Percentiles rank a stretch among this genome's conserved stretches.
Evolutionary conservation across 2,113 vertebrate genomes (phyloP).

Genomic region (Sinocyclocheilus anshuiensis): DNA sequence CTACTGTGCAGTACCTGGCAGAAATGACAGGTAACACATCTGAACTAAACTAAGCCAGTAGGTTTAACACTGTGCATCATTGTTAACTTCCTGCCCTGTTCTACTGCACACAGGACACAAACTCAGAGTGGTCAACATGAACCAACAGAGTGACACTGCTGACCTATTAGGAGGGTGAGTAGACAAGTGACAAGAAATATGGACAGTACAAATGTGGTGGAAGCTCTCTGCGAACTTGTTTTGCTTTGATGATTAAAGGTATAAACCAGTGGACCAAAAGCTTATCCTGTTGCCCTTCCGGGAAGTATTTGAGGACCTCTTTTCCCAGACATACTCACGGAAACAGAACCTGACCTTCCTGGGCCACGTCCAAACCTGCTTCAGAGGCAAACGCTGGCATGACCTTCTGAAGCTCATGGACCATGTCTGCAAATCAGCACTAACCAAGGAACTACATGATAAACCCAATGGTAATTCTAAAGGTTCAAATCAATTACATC

Average conservation of each 20-base stretch:
- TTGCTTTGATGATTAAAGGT: constrained; percentile 72
- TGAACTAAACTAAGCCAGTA: neutral
- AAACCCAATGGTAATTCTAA: constrained; percentile 78
- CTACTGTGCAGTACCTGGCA: constrained; percentile 91
- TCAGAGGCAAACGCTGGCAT: constrained; percentile 91
- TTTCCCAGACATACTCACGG: constrained; percentile 92
- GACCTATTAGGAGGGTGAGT: constrained; percentile 96
- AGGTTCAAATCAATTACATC: neutral
- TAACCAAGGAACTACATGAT: constrained; percentile 81
- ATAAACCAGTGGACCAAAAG: constrained; percentile 93
- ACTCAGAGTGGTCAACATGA: constrained; percentile 94
- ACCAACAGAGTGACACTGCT: constrained; percentile 95
- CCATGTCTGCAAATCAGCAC: constrained; percentile 90
- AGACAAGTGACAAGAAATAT: neutral
- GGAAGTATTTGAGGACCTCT: constrained; percentile 94
- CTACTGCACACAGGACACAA: constrained; percentile 77
- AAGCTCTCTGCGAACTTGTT: no score
- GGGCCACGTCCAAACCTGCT: constrained; percentile 96
- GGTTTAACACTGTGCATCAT: neutral
- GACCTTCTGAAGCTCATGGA: constrained; percentile 95
- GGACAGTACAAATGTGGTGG: neutral
- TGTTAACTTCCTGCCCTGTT: neutral
- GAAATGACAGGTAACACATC: constrained; percentile 81
- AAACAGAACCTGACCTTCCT: constrained; percentile 95
- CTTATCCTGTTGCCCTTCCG: constrained; percentile 90